phyloP scores from a whole-genome alignment of 1,140 invertebrate species.

The Achroia grisella region DNA sequence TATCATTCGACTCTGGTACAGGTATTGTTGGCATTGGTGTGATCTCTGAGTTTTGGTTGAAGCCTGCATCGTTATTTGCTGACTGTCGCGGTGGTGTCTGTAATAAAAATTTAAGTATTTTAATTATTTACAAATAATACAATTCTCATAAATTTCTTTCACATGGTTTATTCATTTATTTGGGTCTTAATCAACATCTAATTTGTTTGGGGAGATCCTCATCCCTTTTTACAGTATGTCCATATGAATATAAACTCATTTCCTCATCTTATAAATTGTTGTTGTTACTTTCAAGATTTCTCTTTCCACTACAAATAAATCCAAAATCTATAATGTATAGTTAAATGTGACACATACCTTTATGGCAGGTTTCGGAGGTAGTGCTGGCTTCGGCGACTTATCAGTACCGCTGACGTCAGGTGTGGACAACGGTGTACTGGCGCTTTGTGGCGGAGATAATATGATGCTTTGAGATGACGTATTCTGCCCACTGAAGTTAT shows the following conservation, averaged over 20 bases:
- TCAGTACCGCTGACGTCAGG: constrained; percentile 72
- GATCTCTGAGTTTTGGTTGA: constrained; percentile 33
- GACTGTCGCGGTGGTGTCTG: constrained; percentile 67
- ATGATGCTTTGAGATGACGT: constrained; percentile 67
- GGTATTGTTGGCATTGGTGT: constrained; percentile 34
- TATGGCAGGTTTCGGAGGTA: constrained; percentile 82
- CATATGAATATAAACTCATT: no score
- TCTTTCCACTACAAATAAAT: no score
- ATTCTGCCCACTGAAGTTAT: constrained; percentile 49
- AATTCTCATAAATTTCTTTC: no score
- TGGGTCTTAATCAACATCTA: no score
- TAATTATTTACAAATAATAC: not conserved
- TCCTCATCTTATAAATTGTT: no score
- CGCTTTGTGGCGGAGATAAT: constrained; percentile 75
- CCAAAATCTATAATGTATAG: no score
- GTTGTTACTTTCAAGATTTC: no score
- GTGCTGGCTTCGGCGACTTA: constrained; percentile 77
- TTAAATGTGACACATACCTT: no score
- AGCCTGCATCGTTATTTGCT: constrained; percentile 41
- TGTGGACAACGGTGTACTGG: constrained; percentile 74
- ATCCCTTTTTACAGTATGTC: no score
- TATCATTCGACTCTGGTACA: constrained; percentile 47
- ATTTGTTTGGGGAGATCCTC: no score
- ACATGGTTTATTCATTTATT: no score
- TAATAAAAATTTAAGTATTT: constrained; percentile 12